Conservation (phyloP, 2,113 vertebrate genomes). For the Thamnophis sirtalis region DNA sequence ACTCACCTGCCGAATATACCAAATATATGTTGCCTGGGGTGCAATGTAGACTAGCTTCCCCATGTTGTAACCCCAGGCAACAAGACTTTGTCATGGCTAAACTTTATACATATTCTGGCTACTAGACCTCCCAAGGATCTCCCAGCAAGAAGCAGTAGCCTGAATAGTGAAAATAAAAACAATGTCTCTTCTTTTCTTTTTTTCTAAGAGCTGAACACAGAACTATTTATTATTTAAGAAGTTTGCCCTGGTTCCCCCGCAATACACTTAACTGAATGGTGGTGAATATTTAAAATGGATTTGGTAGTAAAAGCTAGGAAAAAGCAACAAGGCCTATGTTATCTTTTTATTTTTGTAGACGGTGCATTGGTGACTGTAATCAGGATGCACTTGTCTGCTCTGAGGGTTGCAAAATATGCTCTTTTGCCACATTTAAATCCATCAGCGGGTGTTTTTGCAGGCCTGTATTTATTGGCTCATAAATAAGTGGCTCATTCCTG, state of each 20-base stretch:
- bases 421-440: neutral
- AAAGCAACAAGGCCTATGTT: neutral
- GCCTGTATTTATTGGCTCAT: neutral
- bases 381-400: neutral
- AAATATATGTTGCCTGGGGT: too few relatives aligned
- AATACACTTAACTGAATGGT: neutral
- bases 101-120: too few relatives aligned
- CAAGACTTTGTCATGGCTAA: too few relatives aligned
- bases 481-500: neutral
- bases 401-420: neutral
- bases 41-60: too few relatives aligned
- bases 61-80: too few relatives aligned
- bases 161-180: neutral
- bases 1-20: too few relatives aligned
- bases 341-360: neutral
- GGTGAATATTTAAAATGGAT: neutral
- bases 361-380: neutral
- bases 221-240: neutral
- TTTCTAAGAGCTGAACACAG: neutral
- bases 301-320: neutral
- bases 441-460: neutral
- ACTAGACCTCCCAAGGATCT: too few relatives aligned
- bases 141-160: too few relatives aligned
- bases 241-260: neutral
- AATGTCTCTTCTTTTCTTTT: neutral